Percentiles rank a stretch among this genome's conserved stretches.
Conservation (phyloP, 2,888 invertebrate species). For the Isoperla grammatica region DNA sequence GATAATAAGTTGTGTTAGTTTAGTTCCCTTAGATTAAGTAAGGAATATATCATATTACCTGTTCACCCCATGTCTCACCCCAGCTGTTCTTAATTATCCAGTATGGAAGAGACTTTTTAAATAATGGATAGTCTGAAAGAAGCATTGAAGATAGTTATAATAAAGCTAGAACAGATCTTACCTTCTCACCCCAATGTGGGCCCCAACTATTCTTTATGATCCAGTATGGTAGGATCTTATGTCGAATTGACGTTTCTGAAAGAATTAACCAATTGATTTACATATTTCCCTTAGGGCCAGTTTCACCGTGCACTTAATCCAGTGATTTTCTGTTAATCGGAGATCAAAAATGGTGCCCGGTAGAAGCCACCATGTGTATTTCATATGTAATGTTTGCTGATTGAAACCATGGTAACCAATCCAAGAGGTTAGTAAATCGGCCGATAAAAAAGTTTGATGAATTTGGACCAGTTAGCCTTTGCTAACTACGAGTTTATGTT, state of each 20-base stretch:
- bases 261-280: slow-evolving; percentile 36
- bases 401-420: too few relatives aligned
- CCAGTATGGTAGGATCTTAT: slow-evolving; percentile 83
- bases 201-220: slow-evolving; percentile 96
- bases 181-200: slow-evolving; percentile 77
- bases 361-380: too few relatives aligned
- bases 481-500: too few relatives aligned
- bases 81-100: slow-evolving; percentile 96
- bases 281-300: slow-evolving; percentile 9
- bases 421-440: too few relatives aligned
- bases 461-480: too few relatives aligned
- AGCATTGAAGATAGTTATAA: slow-evolving; percentile 23
- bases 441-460: too few relatives aligned
- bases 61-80: slow-evolving; percentile 87
- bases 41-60: slow-evolving; percentile 40
- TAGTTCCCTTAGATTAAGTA: neutral
- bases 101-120: slow-evolving; percentile 75
- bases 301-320: neutral
- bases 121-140: slow-evolving; percentile 67
- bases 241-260: slow-evolving; percentile 71
- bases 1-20: too few relatives aligned
- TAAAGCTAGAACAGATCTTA: slow-evolving; percentile 33
- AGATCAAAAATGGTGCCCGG: too few relatives aligned
- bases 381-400: too few relatives aligned
- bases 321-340: neutral